Conservation (phyloP, 2,888 invertebrate genomes). For the Ochropacha duplaris region DNA sequence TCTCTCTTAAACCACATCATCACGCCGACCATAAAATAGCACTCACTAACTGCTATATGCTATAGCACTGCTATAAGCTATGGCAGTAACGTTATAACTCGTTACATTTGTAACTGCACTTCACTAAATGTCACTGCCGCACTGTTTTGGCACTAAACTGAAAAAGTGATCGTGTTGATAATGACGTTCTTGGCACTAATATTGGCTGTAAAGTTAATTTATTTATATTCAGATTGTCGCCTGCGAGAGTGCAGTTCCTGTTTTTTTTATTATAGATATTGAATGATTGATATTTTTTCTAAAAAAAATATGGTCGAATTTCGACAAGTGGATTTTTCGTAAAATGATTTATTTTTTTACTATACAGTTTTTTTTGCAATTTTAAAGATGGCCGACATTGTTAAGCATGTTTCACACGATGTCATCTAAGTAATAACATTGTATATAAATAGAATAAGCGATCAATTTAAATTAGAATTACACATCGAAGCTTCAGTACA, state of each 20-base stretch:
- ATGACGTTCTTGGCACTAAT: not conserved
- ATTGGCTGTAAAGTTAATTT: not conserved
- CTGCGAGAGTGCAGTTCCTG: not conserved
- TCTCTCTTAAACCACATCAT: slow-evolving; percentile 81
- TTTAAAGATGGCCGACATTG: too few relatives aligned
- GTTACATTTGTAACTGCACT: not conserved
- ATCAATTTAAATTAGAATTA: not conserved
- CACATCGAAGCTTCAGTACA: not conserved
- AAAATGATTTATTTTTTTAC: too few relatives aligned
- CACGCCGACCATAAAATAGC: slow-evolving; percentile 40
- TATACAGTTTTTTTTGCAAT: too few relatives aligned
- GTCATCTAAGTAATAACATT: not conserved
- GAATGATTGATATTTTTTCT: too few relatives aligned
- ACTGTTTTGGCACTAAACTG: not conserved
- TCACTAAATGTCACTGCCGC: not conserved
- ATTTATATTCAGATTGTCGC: not conserved
- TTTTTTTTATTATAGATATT: too few relatives aligned
- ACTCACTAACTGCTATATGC: slow-evolving; percentile 13
- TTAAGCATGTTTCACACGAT: too few relatives aligned
- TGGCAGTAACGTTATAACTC: slow-evolving; percentile 6
- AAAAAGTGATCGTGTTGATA: not conserved
- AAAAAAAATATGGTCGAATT: too few relatives aligned
- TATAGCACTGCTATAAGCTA: slow-evolving; percentile 8
- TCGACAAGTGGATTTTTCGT: too few relatives aligned
- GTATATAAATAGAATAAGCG: not conserved